These are phyloP conservation scores for Listronotus oregonensis DNA, from an alignment of 1,140 invertebrate species.

Conservation along the genomic window DNA sequence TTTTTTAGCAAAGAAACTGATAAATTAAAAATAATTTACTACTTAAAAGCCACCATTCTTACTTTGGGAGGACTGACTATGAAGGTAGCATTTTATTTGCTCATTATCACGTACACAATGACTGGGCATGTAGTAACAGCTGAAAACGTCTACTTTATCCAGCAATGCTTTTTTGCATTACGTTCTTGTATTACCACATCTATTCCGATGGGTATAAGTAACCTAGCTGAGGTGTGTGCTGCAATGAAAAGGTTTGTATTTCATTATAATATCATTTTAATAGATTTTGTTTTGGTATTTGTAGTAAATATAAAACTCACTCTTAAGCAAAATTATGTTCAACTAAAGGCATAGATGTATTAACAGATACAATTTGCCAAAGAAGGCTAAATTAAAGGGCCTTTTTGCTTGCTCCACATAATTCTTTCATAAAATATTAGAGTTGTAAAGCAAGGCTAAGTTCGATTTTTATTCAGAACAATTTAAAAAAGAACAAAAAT, in stretches of 20 bases:
- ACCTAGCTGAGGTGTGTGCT: conserved; percentile 58
- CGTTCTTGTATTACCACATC: conserved; percentile 75
- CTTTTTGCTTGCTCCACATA: too few species aligned
- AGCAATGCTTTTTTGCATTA: conserved; percentile 74
- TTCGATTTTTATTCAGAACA: too few species aligned
- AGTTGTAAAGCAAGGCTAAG: too few species aligned
- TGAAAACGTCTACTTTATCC: conserved; percentile 76
- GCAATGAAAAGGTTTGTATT: conserved; percentile 35
- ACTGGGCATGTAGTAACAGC: conserved; percentile 70
- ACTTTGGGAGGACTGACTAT: conserved; percentile 66
- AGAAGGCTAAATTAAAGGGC: too few species aligned
- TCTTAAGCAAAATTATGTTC: too few species aligned
- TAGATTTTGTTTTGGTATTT: too few species aligned
- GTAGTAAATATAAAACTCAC: too few species aligned
- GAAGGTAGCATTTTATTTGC: conserved; percentile 57
- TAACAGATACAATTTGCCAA: too few species aligned
- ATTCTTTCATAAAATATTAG: too few species aligned
- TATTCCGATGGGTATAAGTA: conserved; percentile 70
- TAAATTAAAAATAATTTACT: conserved; percentile 45
- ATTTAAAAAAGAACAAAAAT: too few species aligned
- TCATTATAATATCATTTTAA: too few species aligned
- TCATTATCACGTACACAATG: conserved; percentile 77
- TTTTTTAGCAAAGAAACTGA: conserved; percentile 45
- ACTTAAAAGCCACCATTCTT: conserved; percentile 44
- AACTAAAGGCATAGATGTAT: too few species aligned